Base-by-base conservation (phyloP, 2,888 invertebrate genomes). In the Orthosia gracilis region DNA sequence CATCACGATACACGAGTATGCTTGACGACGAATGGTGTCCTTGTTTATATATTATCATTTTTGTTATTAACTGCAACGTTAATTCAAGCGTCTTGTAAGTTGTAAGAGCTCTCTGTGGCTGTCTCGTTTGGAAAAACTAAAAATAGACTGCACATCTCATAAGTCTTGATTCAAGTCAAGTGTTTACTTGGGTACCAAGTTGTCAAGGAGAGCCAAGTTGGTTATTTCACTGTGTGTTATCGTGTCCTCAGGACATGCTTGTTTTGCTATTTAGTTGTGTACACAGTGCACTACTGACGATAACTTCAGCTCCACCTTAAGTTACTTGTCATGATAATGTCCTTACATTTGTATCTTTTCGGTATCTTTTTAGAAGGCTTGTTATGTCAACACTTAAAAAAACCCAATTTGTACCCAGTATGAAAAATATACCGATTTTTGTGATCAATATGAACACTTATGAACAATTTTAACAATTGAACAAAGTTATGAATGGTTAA, bases 21-120 rank as follows among this genome's bases (percentile, higher is more conserved):
- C 52, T 40, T 78, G 49, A 54, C 59, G 58, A 54, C 47, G 13
- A 67, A 78, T 50, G 47, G n/a, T 17, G 26, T 49, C 62, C 62
- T 67, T 73, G 26, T 50, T 50, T 57, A n/a, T n/a, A 54, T 31
- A 26, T 45, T 58, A 23, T 62, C 17, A 31, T 78, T 78, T 69
- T 77, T 69, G 17, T 23, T 18, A 26, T 18, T 57, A 4, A 50
- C n/a, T 54, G 59, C 45, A 50, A 11, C n/a, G 26, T 47, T 61
- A 21, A 75, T 67, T 54, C 18, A 63, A 54, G n/a, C 55, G 18
- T 49, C 21, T 40, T 40, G 18, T 69, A 62, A 57, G 15, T 40
- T 40, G 18, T 69, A 62, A 62, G 15, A n/a, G 23, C 17, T 52
- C 17, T 47, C 21, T 54, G 47, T 59, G n/a, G 18, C 13, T 45